Evolutionary conservation across 1,140 invertebrate genomes (phyloP).

Genomic region (Riptortus pedestris): DNA sequence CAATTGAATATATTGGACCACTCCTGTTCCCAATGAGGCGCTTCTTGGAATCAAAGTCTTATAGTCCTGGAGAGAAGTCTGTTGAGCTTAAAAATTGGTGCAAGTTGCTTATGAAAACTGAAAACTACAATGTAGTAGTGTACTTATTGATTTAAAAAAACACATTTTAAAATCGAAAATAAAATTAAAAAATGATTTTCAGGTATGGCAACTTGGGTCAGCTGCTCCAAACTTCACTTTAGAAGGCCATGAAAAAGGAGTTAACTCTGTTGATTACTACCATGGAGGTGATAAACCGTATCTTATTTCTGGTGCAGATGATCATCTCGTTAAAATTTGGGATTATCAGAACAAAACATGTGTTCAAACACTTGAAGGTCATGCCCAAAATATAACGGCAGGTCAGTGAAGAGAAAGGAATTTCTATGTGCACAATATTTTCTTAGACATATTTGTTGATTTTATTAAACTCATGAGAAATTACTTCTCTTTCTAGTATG

Average conservation of each 20-base stretch:
- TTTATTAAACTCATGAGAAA: no score
- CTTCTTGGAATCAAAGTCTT: no score
- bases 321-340: slow-evolving; percentile 96
- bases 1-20: no score
- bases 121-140: no score
- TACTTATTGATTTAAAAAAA: no score
- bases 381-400: slow-evolving; percentile 89
- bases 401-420: slow-evolving; percentile 33
- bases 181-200: no score
- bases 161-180: no score
- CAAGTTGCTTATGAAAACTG: no score
- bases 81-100: no score
- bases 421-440: background rate
- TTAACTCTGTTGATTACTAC: slow-evolving; percentile 99
- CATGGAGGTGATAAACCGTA: slow-evolving; percentile 99
- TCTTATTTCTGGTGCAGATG: slow-evolving; percentile 96
- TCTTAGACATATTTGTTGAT: no score
- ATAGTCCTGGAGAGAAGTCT: no score
- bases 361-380: slow-evolving; percentile 91
- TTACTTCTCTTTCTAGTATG: slow-evolving; percentile 46
- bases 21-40: no score
- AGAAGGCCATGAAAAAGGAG: slow-evolving; percentile 97
- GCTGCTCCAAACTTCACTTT: slow-evolving; percentile 95
- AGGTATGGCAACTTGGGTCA: slow-evolving; percentile 95
- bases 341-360: slow-evolving; percentile 99